These are phyloP conservation scores for Crotalus helleri DNA, from an alignment of 2,113 vertebrate species.

Conservation along the genomic window DNA sequence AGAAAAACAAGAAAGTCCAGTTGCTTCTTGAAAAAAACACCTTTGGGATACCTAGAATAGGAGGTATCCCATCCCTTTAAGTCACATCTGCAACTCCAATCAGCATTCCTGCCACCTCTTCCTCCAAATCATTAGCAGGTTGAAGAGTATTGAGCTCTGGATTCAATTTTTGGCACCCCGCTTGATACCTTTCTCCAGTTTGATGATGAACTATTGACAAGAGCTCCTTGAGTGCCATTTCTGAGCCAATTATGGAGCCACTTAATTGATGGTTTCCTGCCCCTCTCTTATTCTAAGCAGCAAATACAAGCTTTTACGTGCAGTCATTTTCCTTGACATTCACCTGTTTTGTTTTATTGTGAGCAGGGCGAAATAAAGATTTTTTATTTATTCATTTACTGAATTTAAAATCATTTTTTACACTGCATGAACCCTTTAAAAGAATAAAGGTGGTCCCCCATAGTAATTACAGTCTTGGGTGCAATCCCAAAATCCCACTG, in stretches of 20 bases:
- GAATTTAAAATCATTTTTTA: not conserved
- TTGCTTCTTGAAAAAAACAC: no score
- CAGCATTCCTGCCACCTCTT: not conserved
- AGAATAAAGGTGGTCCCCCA: not conserved
- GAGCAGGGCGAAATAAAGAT: not conserved
- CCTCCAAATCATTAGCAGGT: not conserved
- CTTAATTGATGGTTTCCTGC: not conserved
- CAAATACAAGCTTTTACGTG: not conserved
- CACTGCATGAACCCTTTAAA: not conserved
- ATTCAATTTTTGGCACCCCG: not conserved
- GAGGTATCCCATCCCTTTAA: not conserved
- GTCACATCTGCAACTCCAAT: not conserved
- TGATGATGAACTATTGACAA: not conserved
- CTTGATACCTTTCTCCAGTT: not conserved
- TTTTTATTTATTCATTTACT: not conserved
- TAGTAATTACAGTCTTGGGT: not conserved
- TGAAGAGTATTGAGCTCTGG: not conserved
- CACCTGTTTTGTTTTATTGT: not conserved
- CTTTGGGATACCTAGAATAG: not conserved
- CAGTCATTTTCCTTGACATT: not conserved
- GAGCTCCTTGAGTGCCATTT: not conserved
- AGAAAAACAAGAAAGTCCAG: no score
- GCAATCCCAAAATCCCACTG: not conserved
- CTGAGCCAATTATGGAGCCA: not conserved
- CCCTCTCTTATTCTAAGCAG: not conserved